Evolutionary conservation across 2,797 vertebrate genomes (phyloP).

Genomic region (Notamacropus eugenii): DNA sequence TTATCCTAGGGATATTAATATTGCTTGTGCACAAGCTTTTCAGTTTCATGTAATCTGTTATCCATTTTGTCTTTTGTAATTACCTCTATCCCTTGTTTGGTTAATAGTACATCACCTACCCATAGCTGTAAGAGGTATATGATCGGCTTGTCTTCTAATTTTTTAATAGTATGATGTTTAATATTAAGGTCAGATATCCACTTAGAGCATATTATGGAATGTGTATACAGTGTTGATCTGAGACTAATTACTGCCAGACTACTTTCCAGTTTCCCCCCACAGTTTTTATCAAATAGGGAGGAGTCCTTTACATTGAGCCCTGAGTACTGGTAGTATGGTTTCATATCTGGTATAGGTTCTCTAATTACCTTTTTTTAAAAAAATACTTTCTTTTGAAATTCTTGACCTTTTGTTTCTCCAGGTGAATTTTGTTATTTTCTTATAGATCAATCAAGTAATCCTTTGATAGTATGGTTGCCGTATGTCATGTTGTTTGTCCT

Average conservation of each 20-base stretch:
- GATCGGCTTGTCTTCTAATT: not conserved
- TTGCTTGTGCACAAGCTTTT: too few species aligned
- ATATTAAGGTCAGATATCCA: not conserved
- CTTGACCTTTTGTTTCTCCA: not conserved
- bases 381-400: not conserved
- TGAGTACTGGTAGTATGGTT: not conserved
- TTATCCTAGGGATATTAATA: too few species aligned
- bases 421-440: not conserved
- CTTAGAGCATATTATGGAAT: not conserved
- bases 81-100: too few species aligned
- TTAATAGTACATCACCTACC: not conserved
- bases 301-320: not conserved
- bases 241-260: not conserved
- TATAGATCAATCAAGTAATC: not conserved
- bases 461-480: not conserved
- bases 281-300: not conserved
- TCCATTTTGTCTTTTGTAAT: too few species aligned
- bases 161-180: not conserved
- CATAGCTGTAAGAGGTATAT: not conserved
- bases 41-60: too few species aligned
- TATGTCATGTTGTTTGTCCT: too few species aligned
- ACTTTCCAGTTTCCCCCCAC: not conserved
- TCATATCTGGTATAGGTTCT: not conserved
- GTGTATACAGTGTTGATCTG: not conserved
- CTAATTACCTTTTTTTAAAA: not conserved